Percentiles rank a stretch among this genome's conserved stretches.
Conservation (phyloP, 2,113 vertebrate genomes). For the Mobula hypostoma region DNA sequence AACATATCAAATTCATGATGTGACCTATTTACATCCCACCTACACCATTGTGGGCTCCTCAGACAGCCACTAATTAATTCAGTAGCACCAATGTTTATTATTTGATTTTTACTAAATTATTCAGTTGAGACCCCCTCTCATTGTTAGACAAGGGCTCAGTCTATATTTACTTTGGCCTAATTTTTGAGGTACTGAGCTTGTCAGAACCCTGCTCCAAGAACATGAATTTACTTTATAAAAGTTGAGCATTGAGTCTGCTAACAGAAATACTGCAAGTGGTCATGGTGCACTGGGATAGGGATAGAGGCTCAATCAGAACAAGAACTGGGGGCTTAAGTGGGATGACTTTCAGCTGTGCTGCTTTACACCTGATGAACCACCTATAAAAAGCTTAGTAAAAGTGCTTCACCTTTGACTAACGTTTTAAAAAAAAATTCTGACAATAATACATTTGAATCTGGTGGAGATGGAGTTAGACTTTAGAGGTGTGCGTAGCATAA, state of each 20-base stretch:
- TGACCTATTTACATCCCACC: not conserved
- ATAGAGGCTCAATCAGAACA: no score
- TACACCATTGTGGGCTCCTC: constrained; percentile 3
- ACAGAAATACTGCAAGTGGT: not conserved
- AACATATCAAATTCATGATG: not conserved
- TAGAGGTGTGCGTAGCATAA: no score
- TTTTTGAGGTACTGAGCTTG: not conserved
- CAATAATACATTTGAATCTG: no score
- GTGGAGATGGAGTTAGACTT: no score
- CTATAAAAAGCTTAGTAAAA: no score
- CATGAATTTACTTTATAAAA: not conserved
- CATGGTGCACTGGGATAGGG: not conserved
- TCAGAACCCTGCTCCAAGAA: not conserved
- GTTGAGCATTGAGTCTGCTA: not conserved
- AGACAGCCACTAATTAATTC: not conserved
- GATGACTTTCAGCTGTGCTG: not conserved
- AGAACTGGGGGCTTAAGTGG: not conserved
- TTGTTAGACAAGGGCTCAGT: not conserved
- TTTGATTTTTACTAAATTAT: not conserved
- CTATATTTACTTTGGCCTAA: not conserved
- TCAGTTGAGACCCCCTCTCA: not conserved
- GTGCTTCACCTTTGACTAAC: no score
- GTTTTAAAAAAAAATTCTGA: no score
- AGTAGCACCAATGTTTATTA: not conserved
- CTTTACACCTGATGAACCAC: no score